These are phyloP conservation scores for Diceros bicornis DNA, from an alignment of 2,797 vertebrate genomes.

Conservation along the genomic window DNA sequence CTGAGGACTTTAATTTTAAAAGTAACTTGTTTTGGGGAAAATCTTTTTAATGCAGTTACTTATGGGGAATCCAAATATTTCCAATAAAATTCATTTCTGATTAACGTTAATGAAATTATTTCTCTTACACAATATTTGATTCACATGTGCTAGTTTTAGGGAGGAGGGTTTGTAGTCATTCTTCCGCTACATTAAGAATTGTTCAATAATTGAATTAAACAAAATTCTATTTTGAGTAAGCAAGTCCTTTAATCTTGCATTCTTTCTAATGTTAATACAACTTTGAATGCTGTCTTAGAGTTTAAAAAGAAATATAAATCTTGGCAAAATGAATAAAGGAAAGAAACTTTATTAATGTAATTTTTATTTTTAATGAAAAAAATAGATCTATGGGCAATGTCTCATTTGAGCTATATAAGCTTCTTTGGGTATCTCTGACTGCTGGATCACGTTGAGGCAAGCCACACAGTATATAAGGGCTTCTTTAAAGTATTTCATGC, in stretches of 20 bases:
- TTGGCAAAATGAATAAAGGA: constrained; percentile 46
- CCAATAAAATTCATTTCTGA: constrained; percentile 23
- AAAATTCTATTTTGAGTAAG: constrained; percentile 46
- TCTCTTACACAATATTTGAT: neutral
- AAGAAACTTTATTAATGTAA: constrained; percentile 49
- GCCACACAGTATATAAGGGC: neutral
- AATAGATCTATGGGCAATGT: constrained; percentile 15
- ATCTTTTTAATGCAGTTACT: constrained; percentile 46
- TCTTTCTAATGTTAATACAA: constrained; percentile 63
- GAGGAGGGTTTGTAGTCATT: neutral
- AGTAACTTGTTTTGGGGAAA: neutral
- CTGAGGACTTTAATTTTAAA: neutral
- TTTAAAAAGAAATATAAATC: constrained; percentile 63
- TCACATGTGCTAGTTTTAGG: neutral
- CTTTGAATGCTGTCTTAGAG: constrained; percentile 29
- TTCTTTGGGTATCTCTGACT: neutral
- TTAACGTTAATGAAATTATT: neutral
- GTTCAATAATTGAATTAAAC: constrained; percentile 37
- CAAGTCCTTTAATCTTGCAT: constrained; percentile 11
- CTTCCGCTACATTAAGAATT: constrained; percentile 26
- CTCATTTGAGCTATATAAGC: neutral
- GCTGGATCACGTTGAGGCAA: constrained; percentile 16
- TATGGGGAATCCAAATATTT: constrained; percentile 38
- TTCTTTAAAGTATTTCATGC: neutral
- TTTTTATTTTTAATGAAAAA: constrained; percentile 54